Evolutionary conservation across 2,888 invertebrate species (phyloP).

Genomic region (Eulithis testata): DNA sequence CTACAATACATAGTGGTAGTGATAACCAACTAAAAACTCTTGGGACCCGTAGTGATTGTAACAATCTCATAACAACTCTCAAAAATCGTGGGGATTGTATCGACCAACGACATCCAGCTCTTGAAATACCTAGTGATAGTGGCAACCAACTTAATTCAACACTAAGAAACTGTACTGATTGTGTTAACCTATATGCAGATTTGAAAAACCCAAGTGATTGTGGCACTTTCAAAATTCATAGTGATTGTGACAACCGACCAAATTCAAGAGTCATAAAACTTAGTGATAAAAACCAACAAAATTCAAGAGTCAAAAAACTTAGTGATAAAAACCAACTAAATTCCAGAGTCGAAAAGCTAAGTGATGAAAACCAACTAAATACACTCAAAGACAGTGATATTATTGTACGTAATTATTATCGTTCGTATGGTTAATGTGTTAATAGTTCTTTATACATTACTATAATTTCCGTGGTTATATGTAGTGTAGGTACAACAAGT

Average conservation of each 20-base stretch:
- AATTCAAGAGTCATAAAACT: neutral
- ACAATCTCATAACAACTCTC: neutral
- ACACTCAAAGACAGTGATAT: neutral
- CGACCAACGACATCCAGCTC: neutral
- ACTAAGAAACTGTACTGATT: neutral
- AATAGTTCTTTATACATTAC: slow-evolving; percentile 1
- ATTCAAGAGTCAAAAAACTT: neutral
- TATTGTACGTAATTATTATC: neutral
- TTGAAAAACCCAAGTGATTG: neutral
- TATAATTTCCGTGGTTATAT: neutral
- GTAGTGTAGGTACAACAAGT: neutral
- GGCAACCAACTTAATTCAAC: neutral
- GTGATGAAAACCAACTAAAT: slow-evolving; percentile 5
- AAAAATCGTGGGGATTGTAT: slow-evolving; percentile 15
- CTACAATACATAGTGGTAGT: slow-evolving; percentile 2
- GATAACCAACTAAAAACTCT: slow-evolving; percentile 4
- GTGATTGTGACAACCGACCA: slow-evolving; percentile 2
- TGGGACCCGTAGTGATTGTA: neutral
- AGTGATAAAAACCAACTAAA: neutral
- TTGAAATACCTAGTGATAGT: neutral
- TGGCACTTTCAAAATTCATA: neutral
- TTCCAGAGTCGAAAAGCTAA: neutral
- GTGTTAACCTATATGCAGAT: neutral
- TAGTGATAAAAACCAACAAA: neutral
- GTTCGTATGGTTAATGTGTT: neutral